phyloP scores from a whole-genome alignment of 2,797 vertebrate genomes.

The Falco rusticolus region DNA sequence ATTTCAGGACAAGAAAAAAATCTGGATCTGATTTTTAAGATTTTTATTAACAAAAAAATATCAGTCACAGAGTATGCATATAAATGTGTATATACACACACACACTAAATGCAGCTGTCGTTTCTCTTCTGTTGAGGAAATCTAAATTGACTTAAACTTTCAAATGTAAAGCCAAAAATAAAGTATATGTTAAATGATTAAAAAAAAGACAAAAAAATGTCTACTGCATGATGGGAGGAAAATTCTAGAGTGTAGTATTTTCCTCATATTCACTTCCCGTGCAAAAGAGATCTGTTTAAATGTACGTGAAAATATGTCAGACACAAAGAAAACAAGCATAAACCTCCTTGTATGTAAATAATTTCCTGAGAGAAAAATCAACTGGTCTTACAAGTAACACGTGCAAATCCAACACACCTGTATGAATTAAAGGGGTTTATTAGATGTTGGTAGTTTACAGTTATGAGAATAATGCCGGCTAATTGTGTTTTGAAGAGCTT shows the following conservation, averaged over 20 bases:
- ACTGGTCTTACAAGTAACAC: background rate
- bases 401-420: background rate
- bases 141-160: background rate
- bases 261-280: background rate
- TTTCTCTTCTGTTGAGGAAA: background rate
- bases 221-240: background rate
- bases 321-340: conserved; percentile 2
- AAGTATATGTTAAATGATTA: background rate
- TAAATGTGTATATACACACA: accelerated
- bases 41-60: background rate
- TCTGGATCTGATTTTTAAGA: background rate
- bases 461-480: background rate
- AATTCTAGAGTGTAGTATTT: background rate
- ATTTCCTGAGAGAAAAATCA: background rate
- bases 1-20: background rate
- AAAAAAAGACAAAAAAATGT: background rate
- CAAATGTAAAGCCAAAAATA: background rate
- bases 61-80: background rate
- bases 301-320: background rate
- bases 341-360: background rate
- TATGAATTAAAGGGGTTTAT: background rate
- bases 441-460: background rate
- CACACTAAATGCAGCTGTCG: background rate
- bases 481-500: conserved; percentile 13
- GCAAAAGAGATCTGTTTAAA: background rate